Evolutionary conservation across 2,113 vertebrate genomes (phyloP).

Genomic region (Trematocara marginatum): DNA sequence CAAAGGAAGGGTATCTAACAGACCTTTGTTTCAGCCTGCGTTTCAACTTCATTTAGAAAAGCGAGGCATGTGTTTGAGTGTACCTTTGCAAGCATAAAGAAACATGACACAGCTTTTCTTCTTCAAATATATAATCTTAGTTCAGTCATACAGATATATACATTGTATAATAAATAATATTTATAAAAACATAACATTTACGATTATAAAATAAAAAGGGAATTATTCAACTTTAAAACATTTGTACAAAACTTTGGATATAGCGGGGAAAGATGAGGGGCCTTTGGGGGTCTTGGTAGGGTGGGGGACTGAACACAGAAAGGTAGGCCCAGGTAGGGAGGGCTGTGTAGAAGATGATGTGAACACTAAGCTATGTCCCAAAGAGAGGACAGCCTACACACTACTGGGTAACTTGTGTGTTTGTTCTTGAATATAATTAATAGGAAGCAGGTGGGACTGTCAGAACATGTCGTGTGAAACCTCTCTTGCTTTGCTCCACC

Average conservation of each 20-base stretch:
- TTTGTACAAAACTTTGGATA: slow-evolving; percentile 99
- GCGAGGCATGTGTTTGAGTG: background rate
- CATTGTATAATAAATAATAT: slow-evolving; percentile 99
- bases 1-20: background rate
- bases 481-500: slow-evolving; percentile 20
- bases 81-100: background rate
- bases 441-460: slow-evolving; percentile 58
- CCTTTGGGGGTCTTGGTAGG: background rate
- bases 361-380: slow-evolving; percentile 51
- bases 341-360: slow-evolving; percentile 24
- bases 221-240: slow-evolving; percentile 89
- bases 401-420: slow-evolving; percentile 44
- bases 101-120: slow-evolving; percentile 74
- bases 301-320: slow-evolving; percentile 35
- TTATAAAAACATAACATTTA: slow-evolving; percentile 99
- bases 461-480: slow-evolving; percentile 58
- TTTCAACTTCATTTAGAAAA: background rate
- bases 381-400: slow-evolving; percentile 19
- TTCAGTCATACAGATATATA: slow-evolving; percentile 99
- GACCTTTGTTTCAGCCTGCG: background rate
- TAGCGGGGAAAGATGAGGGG: slow-evolving; percentile 72
- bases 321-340: slow-evolving; percentile 32
- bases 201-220: slow-evolving; percentile 98
- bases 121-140: slow-evolving; percentile 99
- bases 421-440: slow-evolving; percentile 62